Evolutionary conservation across 2,888 invertebrate species (phyloP), one percentile per base, ranked within the genome.

Genomic region (Phorcus lineatus): DNA sequence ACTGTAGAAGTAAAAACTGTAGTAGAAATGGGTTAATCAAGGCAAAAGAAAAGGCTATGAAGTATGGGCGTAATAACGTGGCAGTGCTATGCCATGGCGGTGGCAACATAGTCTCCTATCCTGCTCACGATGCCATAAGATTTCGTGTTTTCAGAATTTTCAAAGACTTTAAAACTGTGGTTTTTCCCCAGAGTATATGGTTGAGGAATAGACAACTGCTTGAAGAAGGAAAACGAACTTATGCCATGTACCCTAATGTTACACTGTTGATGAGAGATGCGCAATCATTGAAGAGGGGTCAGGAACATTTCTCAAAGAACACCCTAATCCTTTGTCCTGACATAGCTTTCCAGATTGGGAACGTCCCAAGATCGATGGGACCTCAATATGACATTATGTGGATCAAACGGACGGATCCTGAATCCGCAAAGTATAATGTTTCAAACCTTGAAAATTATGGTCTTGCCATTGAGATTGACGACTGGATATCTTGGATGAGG

Each of bases 41-140:
- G 17, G 82, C 79, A n/a, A 16, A 52, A 67, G 47, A 28, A 1
- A 36, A 79, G 31, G 36, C 40, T 28, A 53, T 67, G 11, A 28
- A 66, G 9, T 81, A 78, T 31, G 55, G 66, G 2, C 9, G 19
- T 6, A 7, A 77, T n/a, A 74, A 81, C 17, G 52, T 87, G 3
- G 82, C 84, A 7, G 83, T 86, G 22, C 54, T 87, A 3, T 80
- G 84, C 47, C 84, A 86, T 47, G 87, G 87, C 0, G 87, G 87
- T 0, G 87, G 87, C 0, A 87, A 87, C 54, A 36, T 86, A 16
- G 54, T 80, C 0, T 75, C 76, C 0, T 81, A 81, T 53, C 22
- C 28, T 24, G 16, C 6, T 6, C 28, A 67, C 2, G 81, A 81
- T 28, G 6, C 36, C 13, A 11, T 66, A 16, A 28, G 79, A 16